Evolutionary conservation across 2,888 invertebrate genomes (phyloP).

Genomic region (Papilio protenor): DNA sequence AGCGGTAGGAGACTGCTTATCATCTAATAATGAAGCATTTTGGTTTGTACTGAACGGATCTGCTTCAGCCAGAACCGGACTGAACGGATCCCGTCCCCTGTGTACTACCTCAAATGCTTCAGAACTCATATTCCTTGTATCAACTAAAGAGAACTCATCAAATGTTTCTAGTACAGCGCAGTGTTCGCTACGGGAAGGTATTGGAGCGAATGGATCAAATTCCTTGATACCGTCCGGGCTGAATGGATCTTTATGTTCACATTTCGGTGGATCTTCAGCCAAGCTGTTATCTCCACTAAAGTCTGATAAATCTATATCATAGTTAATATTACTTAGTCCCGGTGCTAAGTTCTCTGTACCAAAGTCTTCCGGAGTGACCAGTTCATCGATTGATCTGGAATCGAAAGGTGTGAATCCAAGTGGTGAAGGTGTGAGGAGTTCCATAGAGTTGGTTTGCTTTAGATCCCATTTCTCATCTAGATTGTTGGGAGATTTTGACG

Average conservation of each 20-base stretch:
- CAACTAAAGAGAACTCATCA: slow-evolving; percentile 69
- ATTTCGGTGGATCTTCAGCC: slow-evolving; percentile 81
- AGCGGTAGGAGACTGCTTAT: slow-evolving; percentile 71
- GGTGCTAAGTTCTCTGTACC: slow-evolving; percentile 81
- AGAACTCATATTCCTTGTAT: slow-evolving; percentile 53
- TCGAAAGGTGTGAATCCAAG: slow-evolving; percentile 83
- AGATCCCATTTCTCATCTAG: slow-evolving; percentile 67
- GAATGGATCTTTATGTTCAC: slow-evolving; percentile 81
- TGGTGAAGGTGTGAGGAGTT: slow-evolving; percentile 85
- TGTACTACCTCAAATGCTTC: slow-evolving; percentile 73
- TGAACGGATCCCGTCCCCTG: slow-evolving; percentile 54
- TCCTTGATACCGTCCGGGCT: slow-evolving; percentile 78
- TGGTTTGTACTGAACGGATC: slow-evolving; percentile 50
- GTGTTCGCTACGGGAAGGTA: slow-evolving; percentile 47
- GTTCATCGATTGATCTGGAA: slow-evolving; percentile 83
- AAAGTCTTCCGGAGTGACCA: slow-evolving; percentile 86
- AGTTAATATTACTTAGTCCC: slow-evolving; percentile 88
- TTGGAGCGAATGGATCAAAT: slow-evolving; percentile 54
- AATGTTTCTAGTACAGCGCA: slow-evolving; percentile 64
- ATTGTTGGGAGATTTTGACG: slow-evolving; percentile 65
- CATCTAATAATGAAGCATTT: slow-evolving; percentile 71
- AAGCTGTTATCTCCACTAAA: slow-evolving; percentile 89
- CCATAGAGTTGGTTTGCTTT: slow-evolving; percentile 74
- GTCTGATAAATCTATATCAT: slow-evolving; percentile 91
- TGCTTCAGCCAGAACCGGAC: slow-evolving; percentile 45